A percentile compares a stretch with the other conserved stretches of the same genome.
Conservation (phyloP, 2,888 invertebrate species). For the Xiphydria camelus region DNA sequence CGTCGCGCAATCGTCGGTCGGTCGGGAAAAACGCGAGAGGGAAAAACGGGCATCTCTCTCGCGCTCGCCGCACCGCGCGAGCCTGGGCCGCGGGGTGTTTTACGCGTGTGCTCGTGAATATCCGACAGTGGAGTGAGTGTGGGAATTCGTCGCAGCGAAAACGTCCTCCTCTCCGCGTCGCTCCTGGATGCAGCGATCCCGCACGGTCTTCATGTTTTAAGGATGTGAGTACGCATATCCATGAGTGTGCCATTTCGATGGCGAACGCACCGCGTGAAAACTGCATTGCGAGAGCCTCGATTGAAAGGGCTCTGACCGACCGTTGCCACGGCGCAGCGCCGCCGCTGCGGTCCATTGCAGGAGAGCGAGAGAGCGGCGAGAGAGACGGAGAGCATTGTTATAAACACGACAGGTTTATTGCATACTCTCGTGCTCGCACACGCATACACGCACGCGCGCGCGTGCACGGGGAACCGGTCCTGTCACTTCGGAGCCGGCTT, state of each 20-base stretch:
- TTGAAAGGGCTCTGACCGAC: too few species aligned
- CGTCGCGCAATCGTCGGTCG: constrained; percentile 17
- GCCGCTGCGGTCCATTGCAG: too few species aligned
- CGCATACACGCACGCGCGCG: not conserved
- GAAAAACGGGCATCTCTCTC: not conserved
- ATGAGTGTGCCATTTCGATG: constrained; percentile 2
- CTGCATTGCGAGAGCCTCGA: not conserved
- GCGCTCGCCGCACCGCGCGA: constrained; percentile 15
- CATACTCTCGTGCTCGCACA: not conserved
- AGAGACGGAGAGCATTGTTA: constrained; percentile 1
- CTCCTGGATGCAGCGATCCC: constrained; percentile 39
- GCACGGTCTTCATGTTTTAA: constrained; percentile 34
- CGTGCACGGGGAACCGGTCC: not conserved
- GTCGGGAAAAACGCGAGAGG: not conserved
- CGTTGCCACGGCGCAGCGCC: too few species aligned
- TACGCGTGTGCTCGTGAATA: too few species aligned
- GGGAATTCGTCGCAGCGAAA: too few species aligned
- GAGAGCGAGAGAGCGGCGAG: too few species aligned
- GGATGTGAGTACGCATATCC: constrained; percentile 37
- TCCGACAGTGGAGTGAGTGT: too few species aligned
- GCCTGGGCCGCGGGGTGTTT: constrained; percentile 11
- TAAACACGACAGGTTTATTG: constrained; percentile 1
- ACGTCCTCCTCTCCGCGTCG: too few species aligned
- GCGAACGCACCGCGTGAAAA: not conserved
- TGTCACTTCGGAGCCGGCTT: not conserved